A percentile compares a stretch with the other conserved stretches of the same genome.
Evolutionary conservation across 2,797 vertebrate genomes (phyloP).

Genomic region (Phalanger gymnotis): DNA sequence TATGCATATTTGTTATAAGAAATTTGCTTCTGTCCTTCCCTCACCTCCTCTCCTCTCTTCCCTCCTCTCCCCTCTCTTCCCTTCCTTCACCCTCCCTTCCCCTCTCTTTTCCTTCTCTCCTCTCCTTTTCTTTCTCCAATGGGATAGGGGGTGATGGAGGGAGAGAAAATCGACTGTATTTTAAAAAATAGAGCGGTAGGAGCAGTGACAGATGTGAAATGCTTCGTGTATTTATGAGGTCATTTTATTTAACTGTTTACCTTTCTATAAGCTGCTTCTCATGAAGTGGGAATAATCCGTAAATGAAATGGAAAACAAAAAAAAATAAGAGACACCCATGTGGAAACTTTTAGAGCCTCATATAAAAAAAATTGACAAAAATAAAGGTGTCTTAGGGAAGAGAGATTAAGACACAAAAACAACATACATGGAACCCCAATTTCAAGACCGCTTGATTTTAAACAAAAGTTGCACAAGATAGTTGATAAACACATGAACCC

Average conservation of each 20-base stretch:
- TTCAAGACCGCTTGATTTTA: neutral
- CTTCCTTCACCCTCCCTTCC: too few relatives aligned
- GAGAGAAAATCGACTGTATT: neutral
- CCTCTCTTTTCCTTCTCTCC: neutral
- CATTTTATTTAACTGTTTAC: neutral
- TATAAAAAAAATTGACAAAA: neutral
- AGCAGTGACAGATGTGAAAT: neutral
- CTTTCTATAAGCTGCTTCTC: neutral
- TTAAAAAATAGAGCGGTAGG: neutral
- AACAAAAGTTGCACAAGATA: neutral
- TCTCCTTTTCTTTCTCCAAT: neutral
- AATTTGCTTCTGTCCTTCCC: too few relatives aligned
- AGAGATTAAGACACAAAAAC: neutral
- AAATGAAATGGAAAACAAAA: neutral
- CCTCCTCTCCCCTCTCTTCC: neutral
- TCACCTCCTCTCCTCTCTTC: too few relatives aligned
- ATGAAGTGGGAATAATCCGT: neutral
- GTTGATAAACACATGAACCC: neutral
- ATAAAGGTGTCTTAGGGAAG: neutral
- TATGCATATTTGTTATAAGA: neutral
- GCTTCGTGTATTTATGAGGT: neutral
- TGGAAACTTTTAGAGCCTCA: neutral
- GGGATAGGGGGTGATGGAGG: too few relatives aligned
- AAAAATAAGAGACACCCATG: neutral
- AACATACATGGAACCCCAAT: neutral